A percentile compares a stretch with the other conserved stretches of the same genome.
Evolutionary conservation across 1,140 invertebrate species (phyloP).

Genomic region (Lasioglossum baleicum): DNA sequence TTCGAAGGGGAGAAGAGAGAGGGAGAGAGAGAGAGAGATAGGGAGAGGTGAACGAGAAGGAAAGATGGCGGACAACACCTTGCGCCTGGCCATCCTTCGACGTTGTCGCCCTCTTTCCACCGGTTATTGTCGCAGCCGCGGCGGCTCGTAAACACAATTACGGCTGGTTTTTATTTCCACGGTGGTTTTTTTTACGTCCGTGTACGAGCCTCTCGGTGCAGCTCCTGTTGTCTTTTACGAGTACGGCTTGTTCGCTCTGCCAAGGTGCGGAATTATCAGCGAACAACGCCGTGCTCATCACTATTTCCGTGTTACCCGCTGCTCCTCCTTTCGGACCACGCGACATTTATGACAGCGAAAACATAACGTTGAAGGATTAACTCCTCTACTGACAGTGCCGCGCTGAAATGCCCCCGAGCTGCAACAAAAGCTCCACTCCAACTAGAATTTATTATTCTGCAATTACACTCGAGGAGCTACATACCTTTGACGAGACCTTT

Average conservation of each 20-base stretch:
- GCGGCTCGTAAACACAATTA: slow-evolving; percentile 66
- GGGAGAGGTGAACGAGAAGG: neutral
- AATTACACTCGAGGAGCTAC: no score
- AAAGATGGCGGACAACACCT: slow-evolving; percentile 4
- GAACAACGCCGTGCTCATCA: slow-evolving; percentile 15
- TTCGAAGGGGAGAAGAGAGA: neutral
- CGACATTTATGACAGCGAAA: neutral
- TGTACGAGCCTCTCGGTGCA: slow-evolving; percentile 29
- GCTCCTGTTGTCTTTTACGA: slow-evolving; percentile 56
- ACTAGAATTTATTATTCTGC: no score
- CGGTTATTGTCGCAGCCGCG: slow-evolving; percentile 60
- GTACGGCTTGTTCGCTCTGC: slow-evolving; percentile 43
- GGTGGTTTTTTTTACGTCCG: slow-evolving; percentile 46
- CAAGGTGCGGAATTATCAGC: slow-evolving; percentile 39
- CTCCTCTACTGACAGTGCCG: neutral
- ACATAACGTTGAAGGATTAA: neutral
- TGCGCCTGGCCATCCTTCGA: slow-evolving; percentile 33
- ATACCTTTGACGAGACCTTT: no score
- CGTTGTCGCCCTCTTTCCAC: slow-evolving; percentile 38
- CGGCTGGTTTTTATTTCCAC: slow-evolving; percentile 58
- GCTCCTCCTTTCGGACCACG: no score
- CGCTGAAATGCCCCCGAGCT: neutral
- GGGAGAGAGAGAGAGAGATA: neutral
- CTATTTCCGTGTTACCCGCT: neutral
- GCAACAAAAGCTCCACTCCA: no score